phyloP scores from a whole-genome alignment of 2,797 vertebrate genomes.

The Ibycter americanus region DNA sequence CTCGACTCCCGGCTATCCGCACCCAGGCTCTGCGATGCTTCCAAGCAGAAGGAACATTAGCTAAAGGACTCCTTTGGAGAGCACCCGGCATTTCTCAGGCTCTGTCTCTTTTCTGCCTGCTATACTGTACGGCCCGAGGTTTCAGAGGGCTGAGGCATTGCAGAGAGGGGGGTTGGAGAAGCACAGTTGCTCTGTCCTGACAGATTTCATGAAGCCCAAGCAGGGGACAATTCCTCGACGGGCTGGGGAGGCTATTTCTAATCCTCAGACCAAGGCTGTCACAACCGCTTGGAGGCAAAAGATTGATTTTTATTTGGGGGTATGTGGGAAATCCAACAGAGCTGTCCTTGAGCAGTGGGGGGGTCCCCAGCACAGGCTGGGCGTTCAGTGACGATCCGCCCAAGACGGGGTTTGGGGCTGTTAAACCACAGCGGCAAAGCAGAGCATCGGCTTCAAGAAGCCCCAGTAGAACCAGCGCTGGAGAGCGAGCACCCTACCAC shows the following conservation, averaged over 20 bases:
- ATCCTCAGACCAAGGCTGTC: neutral
- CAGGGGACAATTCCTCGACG: neutral
- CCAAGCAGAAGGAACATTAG: neutral
- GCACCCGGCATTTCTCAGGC: neutral
- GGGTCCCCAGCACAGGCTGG: neutral
- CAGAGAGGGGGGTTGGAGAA: neutral
- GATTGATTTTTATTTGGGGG: neutral
- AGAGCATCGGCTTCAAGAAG: neutral
- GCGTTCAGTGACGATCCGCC: neutral
- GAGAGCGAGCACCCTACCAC: neutral
- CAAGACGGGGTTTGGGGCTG: neutral
- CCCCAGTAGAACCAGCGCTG: neutral
- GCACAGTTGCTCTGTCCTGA: neutral
- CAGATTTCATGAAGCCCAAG: neutral
- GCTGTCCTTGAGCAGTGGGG: neutral
- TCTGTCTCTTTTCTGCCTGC: constrained; percentile 33
- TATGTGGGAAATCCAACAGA: neutral
- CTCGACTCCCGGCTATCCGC: fast-evolving
- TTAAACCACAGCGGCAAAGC: neutral
- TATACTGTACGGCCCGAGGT: neutral
- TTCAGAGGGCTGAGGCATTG: neutral
- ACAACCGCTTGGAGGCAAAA: neutral
- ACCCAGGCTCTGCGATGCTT: neutral
- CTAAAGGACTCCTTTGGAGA: neutral
- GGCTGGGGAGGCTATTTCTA: neutral